Percentiles rank a stretch among this genome's conserved stretches.
These are phyloP conservation scores for Diarsia mendica DNA, from an alignment of 2,888 invertebrate species.

Conservation along the genomic window DNA sequence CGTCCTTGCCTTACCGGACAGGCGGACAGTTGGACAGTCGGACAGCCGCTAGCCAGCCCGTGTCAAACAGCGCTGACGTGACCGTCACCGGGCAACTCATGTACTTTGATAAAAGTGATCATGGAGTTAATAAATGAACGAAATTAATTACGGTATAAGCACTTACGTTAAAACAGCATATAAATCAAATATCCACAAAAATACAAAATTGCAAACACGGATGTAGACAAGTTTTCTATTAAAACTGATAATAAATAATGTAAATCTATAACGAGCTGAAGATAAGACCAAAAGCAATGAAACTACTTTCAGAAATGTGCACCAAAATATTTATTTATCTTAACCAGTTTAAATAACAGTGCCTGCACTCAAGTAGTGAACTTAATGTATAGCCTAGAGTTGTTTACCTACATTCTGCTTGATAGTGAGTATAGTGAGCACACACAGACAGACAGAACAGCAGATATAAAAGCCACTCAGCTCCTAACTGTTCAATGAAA, in stretches of 20 bases:
- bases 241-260: constrained; percentile 11
- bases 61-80: constrained; percentile 17
- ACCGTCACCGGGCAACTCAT: constrained; percentile 2
- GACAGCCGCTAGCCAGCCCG: not conserved
- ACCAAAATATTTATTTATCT: constrained; percentile 44
- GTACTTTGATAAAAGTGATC: constrained; percentile 3
- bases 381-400: constrained; percentile 51
- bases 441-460: constrained; percentile 51
- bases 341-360: constrained; percentile 47
- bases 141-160: not conserved
- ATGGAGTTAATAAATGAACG: not conserved
- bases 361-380: constrained; percentile 41
- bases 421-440: constrained; percentile 63
- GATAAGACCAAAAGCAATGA: constrained; percentile 18
- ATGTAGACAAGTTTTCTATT: constrained; percentile 6
- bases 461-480: constrained; percentile 58
- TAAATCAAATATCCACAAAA: not conserved
- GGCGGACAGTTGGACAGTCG: constrained; percentile 8
- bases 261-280: constrained; percentile 17
- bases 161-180: not conserved
- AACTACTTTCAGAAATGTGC: constrained; percentile 35
- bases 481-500: constrained; percentile 61
- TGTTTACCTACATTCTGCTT: constrained; percentile 60
- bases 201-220: constrained; percentile 3
- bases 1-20: constrained; percentile 13